Evolutionary conservation across 2,888 invertebrate genomes (phyloP), one percentile per base, ranked within the genome.

Genomic region (Mythimna albipuncta): DNA sequence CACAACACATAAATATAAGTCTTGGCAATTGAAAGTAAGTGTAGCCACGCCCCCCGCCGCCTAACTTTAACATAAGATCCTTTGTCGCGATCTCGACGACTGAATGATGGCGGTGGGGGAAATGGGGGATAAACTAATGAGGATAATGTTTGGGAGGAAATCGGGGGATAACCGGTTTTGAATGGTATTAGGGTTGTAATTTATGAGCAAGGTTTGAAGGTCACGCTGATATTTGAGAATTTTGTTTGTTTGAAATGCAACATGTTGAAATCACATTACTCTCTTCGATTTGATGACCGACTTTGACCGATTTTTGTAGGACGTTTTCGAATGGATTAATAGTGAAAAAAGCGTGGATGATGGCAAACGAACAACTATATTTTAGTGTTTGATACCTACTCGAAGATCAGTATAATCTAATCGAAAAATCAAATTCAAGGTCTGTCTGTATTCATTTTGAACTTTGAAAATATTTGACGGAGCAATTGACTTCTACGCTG

Each of bases 21-120:
- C 76, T 69, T 83, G 88, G 91, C 90, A 91, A 94, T 93, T 93
- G 93, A 93, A 93, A 94, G 92, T 93, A 93, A 94, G 91, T 90
- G 92, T 85, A 82, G 87, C 82, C 80, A 87, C 91, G 93, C 91
- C 91, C 84, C 70, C 84, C 71, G 79, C 69, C 79, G 73, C 77
- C 70, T 76, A 87, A 88, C 79, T 87, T 85, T 82, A 80, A 84
- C 87, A 85, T 82, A 80, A 82, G 81, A 84, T 83, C 85, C 85
- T 89, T 87, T 87, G 88, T 88, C 85, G 86, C 83, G 87, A 87
- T 87, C 87, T 89, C 85, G 86, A 71, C 75, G 77, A 61, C 78
- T 86, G 82, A 85, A 74, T 79, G 80, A 85, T 86, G 70, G 78
- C 78, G 81, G 61, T 82, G 86, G 75, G 83, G 77, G 72, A 69